Conservation (phyloP, 53 echinoderm and acorn worm genomes). For the Crossaster papposus region DNA sequence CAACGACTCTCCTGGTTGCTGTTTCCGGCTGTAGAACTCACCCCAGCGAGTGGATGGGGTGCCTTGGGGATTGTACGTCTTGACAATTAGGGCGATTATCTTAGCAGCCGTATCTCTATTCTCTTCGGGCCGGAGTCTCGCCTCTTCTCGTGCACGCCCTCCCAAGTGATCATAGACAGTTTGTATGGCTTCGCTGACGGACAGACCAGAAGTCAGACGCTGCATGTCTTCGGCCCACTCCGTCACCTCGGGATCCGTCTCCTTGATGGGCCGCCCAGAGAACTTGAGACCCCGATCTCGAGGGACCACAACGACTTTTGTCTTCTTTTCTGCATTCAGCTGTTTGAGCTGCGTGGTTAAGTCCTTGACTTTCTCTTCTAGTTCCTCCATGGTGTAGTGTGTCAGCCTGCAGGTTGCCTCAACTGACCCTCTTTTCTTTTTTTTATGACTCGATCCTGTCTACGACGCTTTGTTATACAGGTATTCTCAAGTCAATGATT, state of each 20-base stretch:
- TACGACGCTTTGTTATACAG: slow-evolving; percentile 45
- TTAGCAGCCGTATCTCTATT: not conserved
- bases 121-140: not conserved
- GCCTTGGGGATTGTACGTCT: not conserved
- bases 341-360: not conserved
- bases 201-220: not conserved
- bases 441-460: slow-evolving; percentile 32
- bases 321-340: not conserved
- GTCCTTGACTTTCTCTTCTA: not conserved
- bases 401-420: no score
- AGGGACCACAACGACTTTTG: not conserved
- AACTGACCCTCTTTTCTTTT: slow-evolving; percentile 15
- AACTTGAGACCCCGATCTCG: slow-evolving; percentile 6
- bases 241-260: not conserved
- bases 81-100: not conserved
- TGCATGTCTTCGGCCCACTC: slow-evolving; percentile 27
- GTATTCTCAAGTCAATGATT: no score
- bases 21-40: not conserved
- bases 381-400: slow-evolving; percentile 7
- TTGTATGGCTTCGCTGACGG: not conserved
- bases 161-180: not conserved
- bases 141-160: not conserved
- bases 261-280: not conserved
- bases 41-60: not conserved
- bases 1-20: not conserved